Percentiles rank a stretch among this genome's conserved stretches.
Conservation (phyloP, 64 coral and sea anemone genomes). For the Montipora foliosa region DNA sequence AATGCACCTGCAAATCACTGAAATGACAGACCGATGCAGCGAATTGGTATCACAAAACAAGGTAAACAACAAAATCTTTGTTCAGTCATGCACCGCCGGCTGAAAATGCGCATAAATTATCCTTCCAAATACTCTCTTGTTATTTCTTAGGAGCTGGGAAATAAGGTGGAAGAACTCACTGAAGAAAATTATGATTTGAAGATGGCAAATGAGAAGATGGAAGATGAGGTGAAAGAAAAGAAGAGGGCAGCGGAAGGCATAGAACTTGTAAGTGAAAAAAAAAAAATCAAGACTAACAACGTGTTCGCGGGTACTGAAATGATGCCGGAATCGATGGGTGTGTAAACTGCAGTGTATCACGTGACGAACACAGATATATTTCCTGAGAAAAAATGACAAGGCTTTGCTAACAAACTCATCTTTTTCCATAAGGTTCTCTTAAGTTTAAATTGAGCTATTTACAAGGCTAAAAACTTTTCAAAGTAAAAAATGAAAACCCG, state of each 20-base stretch:
- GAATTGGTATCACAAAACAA: constrained; percentile 32
- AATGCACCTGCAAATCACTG: constrained; percentile 32
- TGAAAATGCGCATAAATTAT: neutral
- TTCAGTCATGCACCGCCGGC: no score
- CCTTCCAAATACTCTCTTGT: neutral
- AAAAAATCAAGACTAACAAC: neutral
- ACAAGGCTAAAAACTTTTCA: no score
- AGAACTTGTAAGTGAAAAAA: constrained; percentile 75
- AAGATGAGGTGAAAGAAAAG: constrained; percentile 85
- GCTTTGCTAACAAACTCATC: no score
- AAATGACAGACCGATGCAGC: constrained; percentile 48
- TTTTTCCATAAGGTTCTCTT: no score
- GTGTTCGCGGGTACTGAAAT: no score
- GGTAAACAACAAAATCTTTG: neutral
- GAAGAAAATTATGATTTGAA: constrained; percentile 69
- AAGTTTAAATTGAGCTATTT: no score
- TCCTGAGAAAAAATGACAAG: no score
- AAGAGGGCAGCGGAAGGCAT: constrained; percentile 78
- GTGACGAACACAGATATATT: no score
- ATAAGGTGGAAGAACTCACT: constrained; percentile 63
- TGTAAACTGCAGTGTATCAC: no score
- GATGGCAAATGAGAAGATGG: constrained; percentile 73
- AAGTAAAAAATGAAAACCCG: no score
- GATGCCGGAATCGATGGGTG: no score
- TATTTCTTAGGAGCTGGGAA: constrained; percentile 66